Percentiles rank a stretch among this genome's conserved stretches.
These are phyloP conservation scores for Spinus pinus DNA, from an alignment of 2,797 vertebrate genomes.

Conservation along the genomic window DNA sequence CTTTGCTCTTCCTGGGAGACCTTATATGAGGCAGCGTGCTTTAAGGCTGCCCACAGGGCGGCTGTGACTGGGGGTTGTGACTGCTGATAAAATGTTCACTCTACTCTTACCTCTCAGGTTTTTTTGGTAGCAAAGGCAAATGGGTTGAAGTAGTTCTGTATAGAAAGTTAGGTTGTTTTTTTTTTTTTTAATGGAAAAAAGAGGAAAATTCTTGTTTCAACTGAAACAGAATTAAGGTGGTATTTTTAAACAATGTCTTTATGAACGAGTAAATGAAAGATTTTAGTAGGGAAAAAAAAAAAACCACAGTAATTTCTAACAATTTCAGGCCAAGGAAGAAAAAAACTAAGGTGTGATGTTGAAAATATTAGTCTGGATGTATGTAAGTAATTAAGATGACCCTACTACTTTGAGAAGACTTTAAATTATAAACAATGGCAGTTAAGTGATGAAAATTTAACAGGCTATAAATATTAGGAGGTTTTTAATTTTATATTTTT, in stretches of 20 bases:
- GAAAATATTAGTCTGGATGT: background rate
- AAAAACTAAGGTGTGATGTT: background rate
- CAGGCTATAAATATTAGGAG: background rate
- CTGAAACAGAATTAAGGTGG: background rate
- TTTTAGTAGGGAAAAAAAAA: background rate
- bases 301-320: background rate
- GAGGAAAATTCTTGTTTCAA: background rate
- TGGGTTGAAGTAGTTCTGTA: background rate
- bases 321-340: background rate
- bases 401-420: background rate
- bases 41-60: background rate
- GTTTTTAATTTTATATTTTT: background rate
- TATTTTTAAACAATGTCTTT: background rate
- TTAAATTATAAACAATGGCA: background rate
- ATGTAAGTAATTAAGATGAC: background rate
- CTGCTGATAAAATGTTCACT: background rate
- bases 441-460: background rate
- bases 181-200: background rate
- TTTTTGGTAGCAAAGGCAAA: background rate
- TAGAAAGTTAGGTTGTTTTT: rapidly evolving
- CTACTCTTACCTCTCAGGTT: background rate
- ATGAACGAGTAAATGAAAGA: background rate
- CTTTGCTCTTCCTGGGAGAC: background rate
- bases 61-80: background rate
- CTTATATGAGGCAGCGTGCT: background rate